phyloP scores from a whole-genome alignment of 2,797 vertebrate species.

The Scolopax rusticola region DNA sequence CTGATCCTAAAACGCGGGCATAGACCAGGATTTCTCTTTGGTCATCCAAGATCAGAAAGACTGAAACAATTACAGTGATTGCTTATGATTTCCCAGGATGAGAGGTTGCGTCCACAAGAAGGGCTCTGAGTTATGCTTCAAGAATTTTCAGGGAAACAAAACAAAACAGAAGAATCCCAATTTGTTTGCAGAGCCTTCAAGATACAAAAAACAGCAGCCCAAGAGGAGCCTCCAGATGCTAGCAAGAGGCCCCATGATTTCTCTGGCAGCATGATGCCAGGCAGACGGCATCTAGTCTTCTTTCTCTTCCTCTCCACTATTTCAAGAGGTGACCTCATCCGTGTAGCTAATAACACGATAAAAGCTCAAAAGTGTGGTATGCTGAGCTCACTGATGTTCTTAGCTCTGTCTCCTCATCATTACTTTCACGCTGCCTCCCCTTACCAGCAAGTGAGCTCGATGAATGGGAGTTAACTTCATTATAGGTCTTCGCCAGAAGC shows the following conservation, averaged over 20 bases:
- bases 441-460: background rate
- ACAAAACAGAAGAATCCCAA: background rate
- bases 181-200: background rate
- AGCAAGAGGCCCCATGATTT: background rate
- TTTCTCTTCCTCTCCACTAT: background rate
- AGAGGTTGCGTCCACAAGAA: background rate
- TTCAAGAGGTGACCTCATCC: slow-evolving; percentile 26
- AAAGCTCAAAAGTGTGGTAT: background rate
- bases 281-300: background rate
- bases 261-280: background rate
- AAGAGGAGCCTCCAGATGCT: background rate
- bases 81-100: background rate
- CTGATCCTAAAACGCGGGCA: background rate
- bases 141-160: background rate
- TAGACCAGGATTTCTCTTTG: background rate
- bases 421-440: background rate
- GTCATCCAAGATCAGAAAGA: background rate
- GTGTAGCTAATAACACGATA: slow-evolving; percentile 26
- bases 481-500: background rate
- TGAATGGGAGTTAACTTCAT: slow-evolving; percentile 41
- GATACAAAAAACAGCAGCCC: background rate
- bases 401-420: background rate
- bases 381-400: slow-evolving; percentile 25
- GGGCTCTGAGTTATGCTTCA: background rate
- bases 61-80: background rate